phyloP scores from a whole-genome alignment of 2,113 vertebrate species.

The Hydrochoerus hydrochaeris region DNA sequence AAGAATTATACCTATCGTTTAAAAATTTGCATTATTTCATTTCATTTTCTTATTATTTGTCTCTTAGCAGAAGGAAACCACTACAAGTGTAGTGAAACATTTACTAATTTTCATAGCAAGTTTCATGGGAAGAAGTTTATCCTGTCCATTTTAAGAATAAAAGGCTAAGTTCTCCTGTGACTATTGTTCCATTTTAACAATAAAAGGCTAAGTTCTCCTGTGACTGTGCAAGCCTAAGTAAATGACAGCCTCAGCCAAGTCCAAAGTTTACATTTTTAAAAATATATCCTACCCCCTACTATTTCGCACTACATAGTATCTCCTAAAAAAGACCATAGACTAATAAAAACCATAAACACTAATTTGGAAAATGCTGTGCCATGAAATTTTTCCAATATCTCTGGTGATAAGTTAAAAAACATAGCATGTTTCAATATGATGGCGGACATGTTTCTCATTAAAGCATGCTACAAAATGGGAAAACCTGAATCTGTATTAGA shows the following conservation, averaged over 20 bases:
- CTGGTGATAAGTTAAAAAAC: background rate
- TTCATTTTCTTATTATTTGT: constrained; percentile 13
- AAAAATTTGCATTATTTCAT: background rate
- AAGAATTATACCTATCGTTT: background rate
- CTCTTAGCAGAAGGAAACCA: background rate
- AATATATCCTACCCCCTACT: background rate
- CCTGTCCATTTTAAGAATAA: background rate
- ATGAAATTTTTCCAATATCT: background rate
- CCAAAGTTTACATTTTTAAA: background rate
- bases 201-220: background rate
- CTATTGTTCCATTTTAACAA: background rate
- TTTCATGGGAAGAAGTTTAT: background rate
- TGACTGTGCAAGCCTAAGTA: background rate
- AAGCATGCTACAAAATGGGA: background rate
- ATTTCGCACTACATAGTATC: background rate
- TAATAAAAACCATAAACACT: background rate
- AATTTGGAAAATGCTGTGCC: background rate
- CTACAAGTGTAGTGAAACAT: background rate
- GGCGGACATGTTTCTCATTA: background rate
- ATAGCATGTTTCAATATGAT: background rate
- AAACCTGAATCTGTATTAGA: background rate
- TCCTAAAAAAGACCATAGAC: background rate
- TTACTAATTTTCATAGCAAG: background rate
- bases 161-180: background rate
- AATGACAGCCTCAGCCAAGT: background rate